phyloP scores from a whole-genome alignment of 2,113 vertebrate genomes.

The Toxostoma redivivum region DNA sequence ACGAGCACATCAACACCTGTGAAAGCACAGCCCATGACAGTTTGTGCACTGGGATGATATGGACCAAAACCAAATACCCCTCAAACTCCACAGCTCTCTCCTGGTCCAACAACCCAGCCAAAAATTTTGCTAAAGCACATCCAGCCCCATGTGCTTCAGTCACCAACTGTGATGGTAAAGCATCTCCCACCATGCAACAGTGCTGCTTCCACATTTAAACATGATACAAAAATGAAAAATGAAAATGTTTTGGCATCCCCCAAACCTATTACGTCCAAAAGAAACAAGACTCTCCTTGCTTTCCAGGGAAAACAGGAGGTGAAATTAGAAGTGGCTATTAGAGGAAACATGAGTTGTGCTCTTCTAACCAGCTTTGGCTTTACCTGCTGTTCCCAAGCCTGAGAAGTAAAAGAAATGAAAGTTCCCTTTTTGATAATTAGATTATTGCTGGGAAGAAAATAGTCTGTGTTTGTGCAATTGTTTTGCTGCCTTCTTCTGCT shows the following conservation, averaged over 20 bases:
- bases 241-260: neutral
- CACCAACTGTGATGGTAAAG: neutral
- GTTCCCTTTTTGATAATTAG: neutral
- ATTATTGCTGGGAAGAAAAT: neutral
- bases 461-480: neutral
- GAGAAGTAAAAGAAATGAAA: neutral
- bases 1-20: neutral
- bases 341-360: neutral
- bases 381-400: neutral
- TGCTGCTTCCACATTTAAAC: fast-evolving
- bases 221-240: neutral
- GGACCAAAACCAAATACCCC: neutral
- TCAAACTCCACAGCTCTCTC: neutral
- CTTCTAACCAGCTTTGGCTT: neutral
- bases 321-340: neutral
- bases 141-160: neutral
- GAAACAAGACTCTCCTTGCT: neutral
- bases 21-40: fast-evolving
- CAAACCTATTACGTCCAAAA: neutral
- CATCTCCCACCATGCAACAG: neutral
- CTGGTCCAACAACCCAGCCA: neutral
- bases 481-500: neutral
- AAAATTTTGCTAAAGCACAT: fast-evolving
- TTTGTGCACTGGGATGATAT: neutral
- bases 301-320: conserved; percentile 36